These are phyloP conservation scores for Halictus quadricinctus DNA, from an alignment of 2,888 invertebrate genomes.

Conservation along the genomic window DNA sequence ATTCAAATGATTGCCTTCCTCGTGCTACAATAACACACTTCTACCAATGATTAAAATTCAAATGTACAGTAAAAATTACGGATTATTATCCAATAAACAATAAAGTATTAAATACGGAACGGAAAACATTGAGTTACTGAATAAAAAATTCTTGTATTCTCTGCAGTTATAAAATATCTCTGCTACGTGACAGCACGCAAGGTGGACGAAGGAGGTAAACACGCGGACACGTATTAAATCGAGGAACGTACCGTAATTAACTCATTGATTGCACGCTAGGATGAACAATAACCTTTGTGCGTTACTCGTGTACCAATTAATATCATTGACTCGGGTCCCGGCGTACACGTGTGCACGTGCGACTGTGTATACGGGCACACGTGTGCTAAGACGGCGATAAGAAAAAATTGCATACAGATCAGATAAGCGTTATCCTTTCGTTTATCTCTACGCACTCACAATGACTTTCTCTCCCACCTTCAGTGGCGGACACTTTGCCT, in stretches of 20 bases:
- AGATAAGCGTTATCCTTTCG: slow-evolving; percentile 58
- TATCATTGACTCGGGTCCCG: slow-evolving; percentile 50
- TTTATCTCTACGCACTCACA: slow-evolving; percentile 60
- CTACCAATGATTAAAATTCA: too few relatives aligned
- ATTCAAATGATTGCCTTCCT: background rate
- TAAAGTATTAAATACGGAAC: background rate
- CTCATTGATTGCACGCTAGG: slow-evolving; percentile 67
- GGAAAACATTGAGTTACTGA: too few relatives aligned
- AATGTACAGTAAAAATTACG: background rate
- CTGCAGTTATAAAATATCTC: background rate
- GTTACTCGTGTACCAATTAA: slow-evolving; percentile 66
- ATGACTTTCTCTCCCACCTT: slow-evolving; percentile 53
- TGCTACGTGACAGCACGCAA: background rate
- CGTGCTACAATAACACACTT: too few relatives aligned
- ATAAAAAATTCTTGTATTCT: background rate
- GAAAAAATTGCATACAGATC: slow-evolving; percentile 61
- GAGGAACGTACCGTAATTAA: slow-evolving; percentile 57
- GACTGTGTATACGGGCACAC: slow-evolving; percentile 39
- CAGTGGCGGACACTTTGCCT: background rate
- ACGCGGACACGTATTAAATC: slow-evolving; percentile 25
- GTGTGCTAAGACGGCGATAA: slow-evolving; percentile 48
- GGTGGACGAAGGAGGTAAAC: background rate
- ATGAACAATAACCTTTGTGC: slow-evolving; percentile 63
- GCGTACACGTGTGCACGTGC: background rate
- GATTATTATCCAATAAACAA: background rate